phyloP scores from a whole-genome alignment of 1,140 invertebrate genomes.

The Eubasilissa regina region DNA sequence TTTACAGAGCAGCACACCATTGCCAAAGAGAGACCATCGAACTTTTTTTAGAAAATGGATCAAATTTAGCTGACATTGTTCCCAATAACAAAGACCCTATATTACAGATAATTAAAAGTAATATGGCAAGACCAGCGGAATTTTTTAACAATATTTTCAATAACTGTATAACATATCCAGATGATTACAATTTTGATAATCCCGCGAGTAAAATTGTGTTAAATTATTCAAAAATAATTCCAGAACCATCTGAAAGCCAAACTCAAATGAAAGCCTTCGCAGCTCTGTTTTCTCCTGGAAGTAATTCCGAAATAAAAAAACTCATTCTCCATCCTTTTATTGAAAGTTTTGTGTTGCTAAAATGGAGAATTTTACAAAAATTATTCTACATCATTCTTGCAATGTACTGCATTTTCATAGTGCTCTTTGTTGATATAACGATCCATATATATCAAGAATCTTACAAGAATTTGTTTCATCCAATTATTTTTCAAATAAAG shows the following conservation, averaged over 20 bases:
- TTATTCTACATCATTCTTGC: constrained; percentile 71
- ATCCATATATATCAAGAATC: constrained; percentile 16
- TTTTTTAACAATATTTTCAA: constrained; percentile 72
- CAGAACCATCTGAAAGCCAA: constrained; percentile 62
- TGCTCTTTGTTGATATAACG: constrained; percentile 50
- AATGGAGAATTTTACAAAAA: constrained; percentile 71
- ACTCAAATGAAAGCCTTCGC: constrained; percentile 70
- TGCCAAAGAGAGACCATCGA: constrained; percentile 74
- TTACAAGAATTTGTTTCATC: not conserved
- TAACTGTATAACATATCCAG: constrained; percentile 66
- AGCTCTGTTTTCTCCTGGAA: constrained; percentile 70
- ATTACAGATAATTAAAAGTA: constrained; percentile 70
- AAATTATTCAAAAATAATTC: constrained; percentile 69
- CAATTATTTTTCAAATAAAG: not conserved
- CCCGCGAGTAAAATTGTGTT: constrained; percentile 67
- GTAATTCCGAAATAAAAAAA: constrained; percentile 67
- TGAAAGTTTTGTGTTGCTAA: constrained; percentile 72
- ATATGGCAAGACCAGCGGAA: constrained; percentile 70
- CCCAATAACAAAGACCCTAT: constrained; percentile 70
- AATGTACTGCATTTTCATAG: constrained; percentile 69
- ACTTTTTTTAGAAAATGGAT: constrained; percentile 74
- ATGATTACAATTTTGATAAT: constrained; percentile 67
- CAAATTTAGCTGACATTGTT: constrained; percentile 74
- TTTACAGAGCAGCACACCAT: constrained; percentile 75
- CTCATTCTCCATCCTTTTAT: constrained; percentile 73